Conservation (phyloP, 2,888 invertebrate species). For the Nebria salina region DNA sequence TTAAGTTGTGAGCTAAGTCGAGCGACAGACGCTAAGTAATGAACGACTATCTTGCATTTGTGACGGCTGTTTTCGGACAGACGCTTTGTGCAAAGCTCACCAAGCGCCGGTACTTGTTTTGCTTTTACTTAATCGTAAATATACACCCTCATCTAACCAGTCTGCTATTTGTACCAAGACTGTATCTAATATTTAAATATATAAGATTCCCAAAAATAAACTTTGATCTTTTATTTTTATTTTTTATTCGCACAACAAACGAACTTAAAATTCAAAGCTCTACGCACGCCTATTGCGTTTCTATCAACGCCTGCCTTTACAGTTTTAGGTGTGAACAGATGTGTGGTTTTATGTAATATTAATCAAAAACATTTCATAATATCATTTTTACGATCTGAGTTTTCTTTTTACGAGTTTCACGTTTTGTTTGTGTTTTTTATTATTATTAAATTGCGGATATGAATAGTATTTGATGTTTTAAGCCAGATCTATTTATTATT, state of each 20-base stretch:
- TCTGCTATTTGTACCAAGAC: conserved; percentile 1
- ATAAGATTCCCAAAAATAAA: not conserved
- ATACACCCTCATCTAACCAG: conserved; percentile 33
- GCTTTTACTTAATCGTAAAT: conserved; percentile 40
- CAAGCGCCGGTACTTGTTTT: conserved; percentile 1
- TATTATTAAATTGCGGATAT: not conserved
- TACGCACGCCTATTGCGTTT: too few relatives aligned
- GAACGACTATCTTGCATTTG: conserved; percentile 35
- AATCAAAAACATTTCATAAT: not conserved
- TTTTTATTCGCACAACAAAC: not conserved
- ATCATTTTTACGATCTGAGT: not conserved
- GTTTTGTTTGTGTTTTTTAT: conserved; percentile 1
- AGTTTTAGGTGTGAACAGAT: not conserved
- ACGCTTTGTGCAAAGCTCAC: conserved; percentile 24
- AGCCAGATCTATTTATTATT: not conserved
- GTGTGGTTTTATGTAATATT: not conserved
- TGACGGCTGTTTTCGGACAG: conserved; percentile 28
- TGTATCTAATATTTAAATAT: not conserved
- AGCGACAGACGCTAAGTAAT: conserved; percentile 23
- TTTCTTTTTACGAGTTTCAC: not conserved
- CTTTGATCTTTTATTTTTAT: not conserved
- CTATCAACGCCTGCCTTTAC: too few relatives aligned
- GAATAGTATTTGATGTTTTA: not conserved
- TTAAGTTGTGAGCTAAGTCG: conserved; percentile 14
- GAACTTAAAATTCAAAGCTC: not conserved